Conservation (phyloP, 2,888 invertebrate species). For the Taphrorychus bicolor region DNA sequence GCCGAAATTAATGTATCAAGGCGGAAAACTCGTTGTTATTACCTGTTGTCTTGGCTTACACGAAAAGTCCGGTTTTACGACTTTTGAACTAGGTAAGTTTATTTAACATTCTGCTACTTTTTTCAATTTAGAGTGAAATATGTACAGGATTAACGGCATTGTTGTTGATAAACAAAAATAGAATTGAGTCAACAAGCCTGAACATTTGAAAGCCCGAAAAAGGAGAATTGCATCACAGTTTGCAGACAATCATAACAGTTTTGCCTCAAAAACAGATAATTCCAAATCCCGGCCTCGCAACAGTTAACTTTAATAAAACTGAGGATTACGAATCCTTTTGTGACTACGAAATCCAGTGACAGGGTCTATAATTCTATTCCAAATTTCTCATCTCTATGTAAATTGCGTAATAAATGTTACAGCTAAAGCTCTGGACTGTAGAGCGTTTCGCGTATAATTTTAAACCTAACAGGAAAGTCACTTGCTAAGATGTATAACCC, state of each 20-base stretch:
- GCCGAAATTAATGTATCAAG: background rate
- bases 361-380: background rate
- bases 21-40: background rate
- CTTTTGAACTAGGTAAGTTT: background rate
- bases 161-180: too few species aligned
- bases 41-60: background rate
- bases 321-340: background rate
- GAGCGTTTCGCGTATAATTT: background rate
- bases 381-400: conserved; percentile 4
- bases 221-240: too few species aligned
- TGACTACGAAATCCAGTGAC: background rate
- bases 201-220: too few species aligned
- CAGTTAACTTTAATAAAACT: conserved; percentile 2
- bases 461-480: background rate
- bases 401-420: background rate
- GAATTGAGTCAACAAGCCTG: too few species aligned
- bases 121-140: too few species aligned
- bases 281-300: background rate
- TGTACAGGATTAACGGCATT: too few species aligned
- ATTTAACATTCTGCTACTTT: too few species aligned
- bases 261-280: background rate
- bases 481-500: background rate
- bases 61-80: background rate
- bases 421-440: background rate
- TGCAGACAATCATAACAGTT: too few species aligned